Percentiles rank a stretch among this genome's conserved stretches.
Evolutionary conservation across 2,113 vertebrate genomes (phyloP).

Genomic region (Cathartes aura): DNA sequence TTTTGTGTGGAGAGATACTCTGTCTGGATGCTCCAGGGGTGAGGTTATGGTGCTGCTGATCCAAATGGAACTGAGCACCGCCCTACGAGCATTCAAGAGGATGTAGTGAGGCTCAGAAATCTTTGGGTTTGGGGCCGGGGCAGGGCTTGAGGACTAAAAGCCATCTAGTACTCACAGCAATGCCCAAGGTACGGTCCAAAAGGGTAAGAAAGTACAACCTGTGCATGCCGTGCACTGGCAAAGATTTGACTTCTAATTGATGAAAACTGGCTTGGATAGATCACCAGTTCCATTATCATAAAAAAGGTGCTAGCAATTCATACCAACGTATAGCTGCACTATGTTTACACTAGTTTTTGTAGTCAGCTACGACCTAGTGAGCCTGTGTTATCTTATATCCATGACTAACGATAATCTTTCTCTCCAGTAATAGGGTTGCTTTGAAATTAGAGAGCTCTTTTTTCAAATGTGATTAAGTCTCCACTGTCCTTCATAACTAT

Average conservation of each 20-base stretch:
- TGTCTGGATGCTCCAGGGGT: conserved; percentile 46
- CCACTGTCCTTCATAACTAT: neutral
- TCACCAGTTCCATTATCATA: neutral
- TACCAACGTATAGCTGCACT: neutral
- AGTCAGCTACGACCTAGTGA: neutral
- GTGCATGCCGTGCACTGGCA: neutral
- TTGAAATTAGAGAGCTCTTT: neutral
- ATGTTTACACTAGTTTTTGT: neutral
- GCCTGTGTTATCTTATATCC: neutral
- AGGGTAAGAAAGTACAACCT: neutral
- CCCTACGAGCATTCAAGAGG: neutral
- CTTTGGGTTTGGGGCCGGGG: neutral
- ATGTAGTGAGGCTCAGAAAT: neutral
- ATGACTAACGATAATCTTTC: neutral
- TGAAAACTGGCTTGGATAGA: neutral
- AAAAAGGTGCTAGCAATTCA: neutral
- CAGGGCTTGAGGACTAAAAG: neutral
- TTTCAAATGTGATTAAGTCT: neutral
- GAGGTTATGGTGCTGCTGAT: conserved; percentile 57
- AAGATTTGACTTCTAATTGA: neutral
- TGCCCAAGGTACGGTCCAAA: neutral
- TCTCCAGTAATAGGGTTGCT: neutral
- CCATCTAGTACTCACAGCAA: neutral
- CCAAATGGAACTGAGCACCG: neutral
- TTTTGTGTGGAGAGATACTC: conserved; percentile 28